Evolutionary conservation across 2,113 vertebrate genomes (phyloP).

Genomic region (Hemicordylus capensis): DNA sequence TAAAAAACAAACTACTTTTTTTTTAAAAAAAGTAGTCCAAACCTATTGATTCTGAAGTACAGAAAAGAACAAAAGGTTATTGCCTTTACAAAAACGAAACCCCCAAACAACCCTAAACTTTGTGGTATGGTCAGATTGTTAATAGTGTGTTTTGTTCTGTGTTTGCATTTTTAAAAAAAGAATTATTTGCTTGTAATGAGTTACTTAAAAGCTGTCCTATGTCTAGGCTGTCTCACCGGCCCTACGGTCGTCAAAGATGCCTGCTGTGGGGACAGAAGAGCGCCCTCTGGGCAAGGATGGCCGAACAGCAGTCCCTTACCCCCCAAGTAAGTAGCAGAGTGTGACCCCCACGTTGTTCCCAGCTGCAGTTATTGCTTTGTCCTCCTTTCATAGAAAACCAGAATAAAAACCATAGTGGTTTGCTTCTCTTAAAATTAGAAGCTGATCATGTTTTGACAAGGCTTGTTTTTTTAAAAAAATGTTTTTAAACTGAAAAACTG

Average conservation of each 20-base stretch:
- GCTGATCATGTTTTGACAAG: background rate
- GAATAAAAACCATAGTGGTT: background rate
- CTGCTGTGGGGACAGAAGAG: conserved; percentile 84
- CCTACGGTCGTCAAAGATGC: conserved; percentile 85
- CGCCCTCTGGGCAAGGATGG: conserved; percentile 90
- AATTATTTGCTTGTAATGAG: background rate
- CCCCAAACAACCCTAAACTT: background rate
- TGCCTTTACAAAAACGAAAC: background rate
- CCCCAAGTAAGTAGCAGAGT: conserved; percentile 86
- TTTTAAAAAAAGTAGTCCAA: background rate
- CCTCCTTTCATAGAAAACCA: background rate
- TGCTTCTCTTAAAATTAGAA: background rate
- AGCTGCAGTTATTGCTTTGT: background rate
- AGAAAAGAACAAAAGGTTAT: background rate
- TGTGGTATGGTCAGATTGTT: background rate
- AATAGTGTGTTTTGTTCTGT: too few relatives aligned
- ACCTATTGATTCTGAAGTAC: background rate
- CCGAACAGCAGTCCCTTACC: conserved; percentile 90
- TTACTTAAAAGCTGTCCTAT: background rate
- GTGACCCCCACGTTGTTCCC: background rate
- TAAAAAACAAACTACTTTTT: background rate
- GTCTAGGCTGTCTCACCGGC: conserved; percentile 85
- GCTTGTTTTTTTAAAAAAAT: background rate
- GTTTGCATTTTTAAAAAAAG: background rate
- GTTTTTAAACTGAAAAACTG: background rate